Percentiles rank a stretch among this genome's conserved stretches.
Conservation (phyloP, 1,140 invertebrate genomes). For the Platyura marginata region DNA sequence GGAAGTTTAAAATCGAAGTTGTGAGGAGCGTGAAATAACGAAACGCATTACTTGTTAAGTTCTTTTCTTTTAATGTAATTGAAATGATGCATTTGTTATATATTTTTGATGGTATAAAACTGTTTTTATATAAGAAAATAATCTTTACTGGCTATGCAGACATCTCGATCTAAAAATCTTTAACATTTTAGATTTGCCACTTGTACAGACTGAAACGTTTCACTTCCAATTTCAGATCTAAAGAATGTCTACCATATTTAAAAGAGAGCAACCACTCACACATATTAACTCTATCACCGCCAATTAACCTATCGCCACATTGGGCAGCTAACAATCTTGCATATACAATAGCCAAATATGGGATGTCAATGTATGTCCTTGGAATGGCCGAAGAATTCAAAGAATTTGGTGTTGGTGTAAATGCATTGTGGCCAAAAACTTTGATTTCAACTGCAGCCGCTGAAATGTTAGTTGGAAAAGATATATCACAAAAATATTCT, state of each 20-base stretch:
- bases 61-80: too few species aligned
- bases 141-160: too few species aligned
- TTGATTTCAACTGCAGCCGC: slow-evolving; percentile 92
- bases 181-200: too few species aligned
- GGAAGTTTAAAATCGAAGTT: slow-evolving; percentile 52
- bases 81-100: too few species aligned
- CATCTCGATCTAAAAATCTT: too few species aligned
- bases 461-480: slow-evolving; percentile 74
- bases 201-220: too few species aligned
- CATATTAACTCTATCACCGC: slow-evolving; percentile 91
- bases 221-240: slow-evolving; percentile 53
- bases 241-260: slow-evolving; percentile 78
- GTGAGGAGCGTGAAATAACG: too few species aligned
- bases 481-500: slow-evolving; percentile 33
- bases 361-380: slow-evolving; percentile 97
- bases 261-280: slow-evolving; percentile 81
- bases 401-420: slow-evolving; percentile 76
- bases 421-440: slow-evolving; percentile 92
- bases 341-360: slow-evolving; percentile 97
- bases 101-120: too few species aligned
- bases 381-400: slow-evolving; percentile 91
- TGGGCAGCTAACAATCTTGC: slow-evolving; percentile 93
- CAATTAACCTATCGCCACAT: slow-evolving; percentile 68
- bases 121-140: too few species aligned
- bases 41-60: too few species aligned